phyloP scores from a whole-genome alignment of 2,888 invertebrate genomes.

The Andrena camellia region DNA sequence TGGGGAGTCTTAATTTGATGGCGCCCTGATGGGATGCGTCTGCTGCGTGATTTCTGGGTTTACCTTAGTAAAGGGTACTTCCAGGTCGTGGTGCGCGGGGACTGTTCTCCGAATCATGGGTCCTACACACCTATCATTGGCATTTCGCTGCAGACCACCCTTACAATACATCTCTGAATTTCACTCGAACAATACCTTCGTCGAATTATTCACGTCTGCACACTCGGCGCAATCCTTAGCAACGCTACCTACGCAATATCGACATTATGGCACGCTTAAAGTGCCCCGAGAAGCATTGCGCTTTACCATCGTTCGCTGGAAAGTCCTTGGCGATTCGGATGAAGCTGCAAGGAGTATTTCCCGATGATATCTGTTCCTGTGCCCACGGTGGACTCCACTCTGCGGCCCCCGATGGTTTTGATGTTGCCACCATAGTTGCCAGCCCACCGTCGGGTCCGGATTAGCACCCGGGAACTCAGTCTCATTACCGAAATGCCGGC shows the following conservation, averaged over 20 bases:
- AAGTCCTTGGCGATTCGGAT: slow-evolving; percentile 41
- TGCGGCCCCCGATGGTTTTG: slow-evolving; percentile 58
- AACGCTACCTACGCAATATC: no score
- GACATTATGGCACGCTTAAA: slow-evolving; percentile 11
- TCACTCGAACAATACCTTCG: no score
- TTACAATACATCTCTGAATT: no score
- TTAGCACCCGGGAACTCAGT: slow-evolving; percentile 70
- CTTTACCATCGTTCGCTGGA: slow-evolving; percentile 4
- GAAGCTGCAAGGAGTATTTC: slow-evolving; percentile 52
- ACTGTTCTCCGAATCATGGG: no score
- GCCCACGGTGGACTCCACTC: slow-evolving; percentile 49
- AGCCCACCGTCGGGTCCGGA: slow-evolving; percentile 58
- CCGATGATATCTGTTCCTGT: slow-evolving; percentile 70
- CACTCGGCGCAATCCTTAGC: no score
- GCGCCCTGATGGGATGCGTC: slow-evolving; percentile 29
- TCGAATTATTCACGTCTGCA: no score
- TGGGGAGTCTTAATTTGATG: slow-evolving; percentile 45
- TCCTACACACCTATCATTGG: no score
- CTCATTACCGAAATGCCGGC: slow-evolving; percentile 73
- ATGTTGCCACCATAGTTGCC: slow-evolving; percentile 66
- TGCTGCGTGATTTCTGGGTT: slow-evolving; percentile 45
- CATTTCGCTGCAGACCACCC: no score
- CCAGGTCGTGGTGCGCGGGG: not conserved
- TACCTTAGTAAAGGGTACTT: not conserved
- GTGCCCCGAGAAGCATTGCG: not conserved